Conservation (phyloP, 1,140 invertebrate genomes). For the Drosophila micromelanica region DNA sequence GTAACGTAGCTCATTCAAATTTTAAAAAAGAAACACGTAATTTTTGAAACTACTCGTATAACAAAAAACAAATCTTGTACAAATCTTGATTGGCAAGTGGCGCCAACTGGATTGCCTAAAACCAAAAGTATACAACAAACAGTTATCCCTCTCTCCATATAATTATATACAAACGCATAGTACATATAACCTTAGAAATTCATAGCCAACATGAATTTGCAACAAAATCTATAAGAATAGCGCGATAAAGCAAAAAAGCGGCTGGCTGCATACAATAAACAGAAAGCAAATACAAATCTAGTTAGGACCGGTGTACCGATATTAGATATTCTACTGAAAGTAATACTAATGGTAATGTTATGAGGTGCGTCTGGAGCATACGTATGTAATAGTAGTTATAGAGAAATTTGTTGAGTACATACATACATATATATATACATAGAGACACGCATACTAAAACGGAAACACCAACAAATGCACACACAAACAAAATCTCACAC, state of each 20-base stretch:
- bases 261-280: constrained; percentile 52
- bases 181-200: constrained; percentile 62
- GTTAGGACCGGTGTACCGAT: constrained; percentile 60
- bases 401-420: constrained; percentile 24
- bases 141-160: constrained; percentile 75
- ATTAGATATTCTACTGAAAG: constrained; percentile 34
- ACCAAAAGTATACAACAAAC: constrained; percentile 47
- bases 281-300: constrained; percentile 68
- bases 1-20: constrained; percentile 76
- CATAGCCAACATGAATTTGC: constrained; percentile 52
- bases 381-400: constrained; percentile 41
- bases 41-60: constrained; percentile 63
- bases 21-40: constrained; percentile 67
- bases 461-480: constrained; percentile 33
- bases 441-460: constrained; percentile 30
- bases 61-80: constrained; percentile 58
- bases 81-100: constrained; percentile 41
- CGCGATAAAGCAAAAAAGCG: constrained; percentile 20
- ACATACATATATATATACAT: constrained; percentile 48
- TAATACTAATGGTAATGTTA: constrained; percentile 41
- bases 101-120: constrained; percentile 22
- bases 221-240: constrained; percentile 22
- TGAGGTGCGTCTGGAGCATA: constrained; percentile 20
- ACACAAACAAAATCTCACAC: constrained; percentile 29
- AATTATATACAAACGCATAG: constrained; percentile 61